These are phyloP conservation scores for Nyleta sp. DNA, from an alignment of 2,888 invertebrate species.

Conservation along the genomic window DNA sequence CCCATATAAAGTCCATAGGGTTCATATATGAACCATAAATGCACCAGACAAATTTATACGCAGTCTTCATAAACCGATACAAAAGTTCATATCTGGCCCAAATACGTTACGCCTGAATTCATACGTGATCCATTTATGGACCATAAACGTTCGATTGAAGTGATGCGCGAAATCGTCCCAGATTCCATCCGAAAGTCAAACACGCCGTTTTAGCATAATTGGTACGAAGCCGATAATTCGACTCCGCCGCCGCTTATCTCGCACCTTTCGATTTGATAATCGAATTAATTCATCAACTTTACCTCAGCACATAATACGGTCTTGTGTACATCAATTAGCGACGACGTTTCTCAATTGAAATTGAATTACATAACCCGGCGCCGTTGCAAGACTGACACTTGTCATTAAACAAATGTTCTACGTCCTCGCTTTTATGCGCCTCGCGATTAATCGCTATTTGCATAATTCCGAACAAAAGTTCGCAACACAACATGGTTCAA, in stretches of 20 bases:
- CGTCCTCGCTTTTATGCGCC: constrained; percentile 44
- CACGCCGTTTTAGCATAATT: constrained; percentile 26
- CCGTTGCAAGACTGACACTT: constrained; percentile 52
- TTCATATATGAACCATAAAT: too few relatives aligned
- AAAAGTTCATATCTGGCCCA: too few relatives aligned
- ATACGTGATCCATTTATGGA: too few relatives aligned
- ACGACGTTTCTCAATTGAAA: constrained; percentile 60
- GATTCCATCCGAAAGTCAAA: constrained; percentile 14
- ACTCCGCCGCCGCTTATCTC: constrained; percentile 34
- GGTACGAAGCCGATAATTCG: constrained; percentile 25
- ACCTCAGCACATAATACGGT: constrained; percentile 52
- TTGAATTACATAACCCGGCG: constrained; percentile 57
- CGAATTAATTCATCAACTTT: constrained; percentile 58
- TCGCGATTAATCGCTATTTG: constrained; percentile 50
- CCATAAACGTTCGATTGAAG: too few relatives aligned
- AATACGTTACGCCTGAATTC: too few relatives aligned
- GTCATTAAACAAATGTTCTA: constrained; percentile 60
- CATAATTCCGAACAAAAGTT: constrained; percentile 53
- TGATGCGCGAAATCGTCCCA: constrained; percentile 1
- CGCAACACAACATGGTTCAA: constrained; percentile 23
- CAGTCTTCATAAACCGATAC: too few relatives aligned
- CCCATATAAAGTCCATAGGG: too few relatives aligned
- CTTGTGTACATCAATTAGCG: constrained; percentile 59
- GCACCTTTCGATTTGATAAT: constrained; percentile 56
- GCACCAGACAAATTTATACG: too few relatives aligned